phyloP scores from a whole-genome alignment of 2,888 invertebrate species.

The Aproaerema taeniolella region DNA sequence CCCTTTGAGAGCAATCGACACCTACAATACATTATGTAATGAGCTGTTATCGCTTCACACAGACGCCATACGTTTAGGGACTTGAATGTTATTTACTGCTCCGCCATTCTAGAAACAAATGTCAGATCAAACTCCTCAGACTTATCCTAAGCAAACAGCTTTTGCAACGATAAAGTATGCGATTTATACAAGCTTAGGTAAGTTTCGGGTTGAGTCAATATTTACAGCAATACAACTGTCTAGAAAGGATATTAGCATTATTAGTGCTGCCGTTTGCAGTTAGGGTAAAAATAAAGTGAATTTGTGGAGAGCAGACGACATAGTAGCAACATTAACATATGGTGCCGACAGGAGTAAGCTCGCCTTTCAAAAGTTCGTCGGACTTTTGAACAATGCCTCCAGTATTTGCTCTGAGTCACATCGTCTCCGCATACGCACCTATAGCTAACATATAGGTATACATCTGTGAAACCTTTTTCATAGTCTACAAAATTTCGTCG shows the following conservation, averaged over 20 bases:
- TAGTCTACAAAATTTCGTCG: no score
- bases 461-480: no score
- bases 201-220: constrained; percentile 34
- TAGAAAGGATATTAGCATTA: constrained; percentile 44
- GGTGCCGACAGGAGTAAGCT: constrained; percentile 26
- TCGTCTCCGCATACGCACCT: no score
- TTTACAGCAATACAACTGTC: constrained; percentile 47
- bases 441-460: no score
- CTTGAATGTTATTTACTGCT: constrained; percentile 31
- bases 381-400: constrained; percentile 54
- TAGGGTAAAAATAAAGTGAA: constrained; percentile 57
- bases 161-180: constrained; percentile 23
- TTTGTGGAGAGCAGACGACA: constrained; percentile 45
- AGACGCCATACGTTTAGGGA: constrained; percentile 34
- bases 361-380: constrained; percentile 57
- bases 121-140: constrained; percentile 34
- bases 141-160: constrained; percentile 45
- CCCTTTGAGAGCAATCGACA: constrained; percentile 62
- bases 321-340: constrained; percentile 58
- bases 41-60: constrained; percentile 48
- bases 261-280: constrained; percentile 26
- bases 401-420: constrained; percentile 46
- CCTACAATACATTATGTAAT: constrained; percentile 46
- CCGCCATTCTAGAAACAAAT: constrained; percentile 33
- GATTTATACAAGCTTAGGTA: constrained; percentile 24